These are phyloP conservation scores for Gallirallus australis DNA, from an alignment of 2,797 vertebrate genomes.

Conservation along the genomic window DNA sequence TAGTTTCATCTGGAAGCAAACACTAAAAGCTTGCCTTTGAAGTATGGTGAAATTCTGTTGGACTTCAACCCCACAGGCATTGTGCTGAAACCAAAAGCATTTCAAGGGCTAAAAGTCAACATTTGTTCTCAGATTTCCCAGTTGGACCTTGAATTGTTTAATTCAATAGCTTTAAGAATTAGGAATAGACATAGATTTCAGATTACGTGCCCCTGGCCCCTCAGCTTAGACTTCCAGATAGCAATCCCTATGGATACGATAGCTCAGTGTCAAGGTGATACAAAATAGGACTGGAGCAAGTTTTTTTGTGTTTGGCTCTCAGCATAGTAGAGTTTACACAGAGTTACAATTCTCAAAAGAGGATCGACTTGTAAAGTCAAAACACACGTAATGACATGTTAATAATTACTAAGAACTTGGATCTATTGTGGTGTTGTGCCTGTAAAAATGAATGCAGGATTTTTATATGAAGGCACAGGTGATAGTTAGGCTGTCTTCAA, in stretches of 20 bases:
- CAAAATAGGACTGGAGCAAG: not conserved
- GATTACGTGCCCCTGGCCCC: not conserved
- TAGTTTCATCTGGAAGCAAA: not conserved
- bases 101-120: not conserved
- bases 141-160: not conserved
- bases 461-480: not conserved
- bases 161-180: not conserved
- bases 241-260: accelerated
- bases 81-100: not conserved
- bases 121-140: not conserved
- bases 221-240: not conserved
- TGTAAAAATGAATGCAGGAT: not conserved
- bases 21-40: not conserved
- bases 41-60: not conserved
- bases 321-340: not conserved
- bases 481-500: conserved; percentile 12
- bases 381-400: not conserved
- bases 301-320: not conserved
- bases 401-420: not conserved
- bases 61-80: not conserved
- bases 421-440: not conserved
- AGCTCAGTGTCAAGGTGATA: not conserved
- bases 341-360: not conserved
- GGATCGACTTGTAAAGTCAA: not conserved
- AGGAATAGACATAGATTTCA: not conserved